Evolutionary conservation across 2,888 invertebrate species (phyloP).

Genomic region (Brassicogethes aeneus): DNA sequence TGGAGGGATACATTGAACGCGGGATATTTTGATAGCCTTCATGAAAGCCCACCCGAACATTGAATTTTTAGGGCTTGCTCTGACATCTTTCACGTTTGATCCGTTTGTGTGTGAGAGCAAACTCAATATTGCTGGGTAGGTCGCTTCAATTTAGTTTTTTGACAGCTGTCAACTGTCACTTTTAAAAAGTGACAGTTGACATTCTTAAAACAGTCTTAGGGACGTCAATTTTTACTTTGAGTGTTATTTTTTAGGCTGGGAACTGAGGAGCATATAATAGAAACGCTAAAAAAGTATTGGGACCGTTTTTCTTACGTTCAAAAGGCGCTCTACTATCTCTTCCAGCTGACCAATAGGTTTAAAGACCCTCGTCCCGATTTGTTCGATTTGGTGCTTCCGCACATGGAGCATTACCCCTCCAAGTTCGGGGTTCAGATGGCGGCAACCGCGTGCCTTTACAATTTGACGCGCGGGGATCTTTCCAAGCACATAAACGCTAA

Average conservation of each 20-base stretch:
- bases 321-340: conserved; percentile 57
- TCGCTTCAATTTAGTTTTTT: no score
- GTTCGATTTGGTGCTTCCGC: conserved; percentile 48
- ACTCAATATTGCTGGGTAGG: neutral
- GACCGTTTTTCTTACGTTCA: conserved; percentile 53
- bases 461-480: conserved; percentile 57
- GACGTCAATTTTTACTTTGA: no score
- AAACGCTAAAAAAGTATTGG: conserved; percentile 49
- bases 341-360: conserved; percentile 41
- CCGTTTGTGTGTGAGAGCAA: neutral
- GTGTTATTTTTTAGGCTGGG: conserved; percentile 24
- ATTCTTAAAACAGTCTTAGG: no score
- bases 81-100: no score
- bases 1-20: conserved; percentile 25
- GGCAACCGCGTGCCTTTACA: conserved; percentile 66
- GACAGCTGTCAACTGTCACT: no score
- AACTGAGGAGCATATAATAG: conserved; percentile 33
- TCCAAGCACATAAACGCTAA: conserved; percentile 55
- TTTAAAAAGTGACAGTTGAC: no score
- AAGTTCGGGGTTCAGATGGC: conserved; percentile 63
- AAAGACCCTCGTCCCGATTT: conserved; percentile 51
- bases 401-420: conserved; percentile 41
- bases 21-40: neutral
- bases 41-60: no score
- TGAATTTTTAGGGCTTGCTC: no score